Base-by-base conservation (phyloP, 2,888 invertebrate genomes). In the Ophion obscuratus region DNA sequence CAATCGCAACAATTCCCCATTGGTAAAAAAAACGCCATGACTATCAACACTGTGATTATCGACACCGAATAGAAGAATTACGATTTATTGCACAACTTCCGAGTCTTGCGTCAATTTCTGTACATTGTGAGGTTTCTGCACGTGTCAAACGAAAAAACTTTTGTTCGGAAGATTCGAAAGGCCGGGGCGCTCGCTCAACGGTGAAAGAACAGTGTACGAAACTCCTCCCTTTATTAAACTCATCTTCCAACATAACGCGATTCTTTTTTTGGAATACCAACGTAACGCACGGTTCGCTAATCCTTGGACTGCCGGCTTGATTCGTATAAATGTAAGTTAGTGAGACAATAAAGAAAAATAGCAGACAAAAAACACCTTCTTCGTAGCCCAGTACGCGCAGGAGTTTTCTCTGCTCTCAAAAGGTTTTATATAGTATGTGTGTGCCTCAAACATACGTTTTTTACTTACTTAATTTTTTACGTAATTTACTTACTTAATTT, bases 91-190 rank as follows among this genome's bases (percentile, higher is more conserved):
- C 20, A 44, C 53, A 20, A 17, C 27, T 53, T 47, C 57, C 61
- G 62, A 31, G 47, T 81, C 59, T 66, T 84, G 81, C 74, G 53
- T 66, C 61, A 57, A 61, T 70, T 24, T 61, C 11, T 17, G 59
- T 40, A 66, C n/a, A 3, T 73, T 73, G 61, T 44, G 75, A 67
- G 74, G 81, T 31, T 66, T 78, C 67, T 36, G 31, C 64, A 76
- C 62, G 73, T 47, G 62, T 0, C 20, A 24, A 36, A 74, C 57
- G 40, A 53, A 53, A 70, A 68, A 59, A 53, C 70, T 81, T 62
- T 66, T n/a, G 64, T 68, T 84, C 81, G 66, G 79, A 81, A 70
- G 83, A 86, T 70, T 81, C 47, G 81, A 75, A 66, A 71, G 86
- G 81, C 74, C 78, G 62, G 68, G 59, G 70, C 53, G 81, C 57